A percentile compares a stretch with the other conserved stretches of the same genome.
These are phyloP conservation scores for Strigamia maritima DNA, from an alignment of 2,888 invertebrate genomes.

Conservation along the genomic window DNA sequence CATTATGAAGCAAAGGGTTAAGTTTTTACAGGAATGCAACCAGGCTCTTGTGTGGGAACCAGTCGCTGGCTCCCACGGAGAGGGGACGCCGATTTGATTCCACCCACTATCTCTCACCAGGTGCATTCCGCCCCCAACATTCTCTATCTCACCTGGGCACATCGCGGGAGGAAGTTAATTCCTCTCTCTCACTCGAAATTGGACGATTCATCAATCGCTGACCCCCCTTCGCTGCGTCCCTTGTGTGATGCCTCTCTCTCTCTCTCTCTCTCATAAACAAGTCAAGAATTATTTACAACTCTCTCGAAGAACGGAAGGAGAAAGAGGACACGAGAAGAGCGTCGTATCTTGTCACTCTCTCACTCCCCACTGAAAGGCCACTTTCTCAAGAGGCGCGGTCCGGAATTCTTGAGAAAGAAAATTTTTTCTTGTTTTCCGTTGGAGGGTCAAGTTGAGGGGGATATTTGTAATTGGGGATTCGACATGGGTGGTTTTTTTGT, in stretches of 20 bases:
- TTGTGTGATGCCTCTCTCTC: neutral
- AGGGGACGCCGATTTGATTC: neutral
- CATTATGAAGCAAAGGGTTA: neutral
- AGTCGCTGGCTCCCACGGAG: neutral
- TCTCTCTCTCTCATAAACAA: neutral
- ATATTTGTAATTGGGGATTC: too few species aligned
- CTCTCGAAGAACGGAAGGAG: neutral
- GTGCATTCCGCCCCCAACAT: conserved; percentile 4
- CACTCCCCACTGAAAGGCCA: neutral
- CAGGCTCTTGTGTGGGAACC: neutral
- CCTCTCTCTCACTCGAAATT: neutral
- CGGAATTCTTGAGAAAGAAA: neutral
- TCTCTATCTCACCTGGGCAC: neutral
- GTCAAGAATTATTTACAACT: neutral
- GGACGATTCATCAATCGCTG: neutral
- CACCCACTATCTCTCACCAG: neutral
- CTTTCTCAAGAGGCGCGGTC: too few species aligned
- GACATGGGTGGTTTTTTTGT: too few species aligned
- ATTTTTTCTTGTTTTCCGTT: neutral
- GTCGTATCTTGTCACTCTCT: neutral
- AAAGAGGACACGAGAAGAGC: neutral
- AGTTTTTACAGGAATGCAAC: neutral
- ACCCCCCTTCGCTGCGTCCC: neutral
- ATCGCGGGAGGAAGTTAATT: neutral
- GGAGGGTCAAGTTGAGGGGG: too few species aligned